These are phyloP conservation scores for Myiozetetes cayanensis DNA, from an alignment of 2,113 vertebrate species.

Conservation along the genomic window DNA sequence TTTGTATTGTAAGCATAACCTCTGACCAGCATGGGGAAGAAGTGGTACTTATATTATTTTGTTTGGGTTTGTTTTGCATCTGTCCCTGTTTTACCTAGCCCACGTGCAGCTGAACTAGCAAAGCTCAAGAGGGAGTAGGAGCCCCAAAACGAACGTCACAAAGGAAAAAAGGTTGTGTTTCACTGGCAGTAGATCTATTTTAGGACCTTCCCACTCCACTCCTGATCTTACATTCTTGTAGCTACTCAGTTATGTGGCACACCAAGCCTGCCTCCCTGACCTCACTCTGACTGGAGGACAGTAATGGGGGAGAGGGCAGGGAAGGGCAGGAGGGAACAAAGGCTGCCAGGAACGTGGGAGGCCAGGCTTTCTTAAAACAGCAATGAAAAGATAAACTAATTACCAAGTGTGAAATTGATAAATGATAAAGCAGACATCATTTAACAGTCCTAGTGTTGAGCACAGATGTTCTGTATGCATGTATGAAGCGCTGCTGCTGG, in stretches of 20 bases:
- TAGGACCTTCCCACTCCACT: neutral
- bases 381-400: slow-evolving; percentile 16
- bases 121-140: neutral
- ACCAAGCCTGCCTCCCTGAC: neutral
- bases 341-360: neutral
- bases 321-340: slow-evolving; percentile 14
- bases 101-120: neutral
- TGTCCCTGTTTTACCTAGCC: neutral
- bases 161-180: neutral
- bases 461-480: neutral
- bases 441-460: neutral
- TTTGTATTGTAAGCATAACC: slow-evolving; percentile 23
- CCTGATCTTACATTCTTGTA: neutral
- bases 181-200: neutral
- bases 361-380: slow-evolving; percentile 1
- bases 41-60: neutral
- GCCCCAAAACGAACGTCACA: accelerated
- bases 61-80: neutral
- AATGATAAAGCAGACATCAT: slow-evolving; percentile 8
- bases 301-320: neutral
- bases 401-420: slow-evolving; percentile 33
- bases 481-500: neutral
- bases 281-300: accelerated
- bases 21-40: neutral
- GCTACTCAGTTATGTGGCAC: neutral